phyloP scores from a whole-genome alignment of 2,113 vertebrate genomes.

The Hypanus sabinus region DNA sequence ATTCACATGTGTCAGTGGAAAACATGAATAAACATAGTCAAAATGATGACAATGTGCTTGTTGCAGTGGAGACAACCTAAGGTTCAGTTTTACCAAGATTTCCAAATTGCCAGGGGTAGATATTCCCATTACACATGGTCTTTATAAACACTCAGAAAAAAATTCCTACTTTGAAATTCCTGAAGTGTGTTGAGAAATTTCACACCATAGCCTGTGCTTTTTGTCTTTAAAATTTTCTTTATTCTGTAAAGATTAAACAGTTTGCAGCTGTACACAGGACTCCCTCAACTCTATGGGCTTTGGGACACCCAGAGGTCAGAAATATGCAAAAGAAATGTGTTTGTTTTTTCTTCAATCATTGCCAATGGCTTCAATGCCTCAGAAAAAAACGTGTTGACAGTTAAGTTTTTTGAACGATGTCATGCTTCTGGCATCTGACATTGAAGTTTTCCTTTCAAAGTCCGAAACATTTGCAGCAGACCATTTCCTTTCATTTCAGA shows the following conservation, averaged over 20 bases:
- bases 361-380: not conserved
- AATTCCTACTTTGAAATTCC: not conserved
- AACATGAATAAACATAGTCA: not conserved
- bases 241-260: not conserved
- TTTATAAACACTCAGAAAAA: not conserved
- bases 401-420: not conserved
- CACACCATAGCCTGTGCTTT: not conserved
- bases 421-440: not conserved
- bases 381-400: not conserved
- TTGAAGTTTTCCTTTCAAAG: not conserved
- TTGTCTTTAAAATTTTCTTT: not conserved
- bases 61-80: not conserved
- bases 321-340: not conserved
- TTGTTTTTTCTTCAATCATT: not conserved
- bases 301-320: not conserved
- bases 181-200: not conserved
- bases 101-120: not conserved
- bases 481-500: constrained; percentile 1
- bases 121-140: not conserved
- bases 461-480: not conserved
- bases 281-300: not conserved
- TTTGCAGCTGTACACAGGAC: not conserved
- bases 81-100: not conserved
- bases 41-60: not conserved
- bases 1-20: not conserved